These are phyloP conservation scores for Auanema freiburgensis DNA, from an alignment of 2,888 invertebrate species.

Conservation along the genomic window DNA sequence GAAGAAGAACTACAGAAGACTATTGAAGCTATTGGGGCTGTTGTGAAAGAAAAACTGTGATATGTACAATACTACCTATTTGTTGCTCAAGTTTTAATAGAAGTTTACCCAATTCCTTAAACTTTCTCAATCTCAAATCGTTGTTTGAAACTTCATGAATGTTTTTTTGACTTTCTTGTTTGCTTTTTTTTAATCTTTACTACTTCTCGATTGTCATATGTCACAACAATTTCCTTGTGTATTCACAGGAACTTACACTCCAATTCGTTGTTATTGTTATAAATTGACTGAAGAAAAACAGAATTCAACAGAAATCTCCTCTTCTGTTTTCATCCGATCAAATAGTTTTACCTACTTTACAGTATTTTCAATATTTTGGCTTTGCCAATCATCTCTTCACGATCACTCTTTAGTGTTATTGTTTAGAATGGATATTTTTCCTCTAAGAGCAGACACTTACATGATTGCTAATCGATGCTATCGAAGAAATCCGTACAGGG, in stretches of 20 bases:
- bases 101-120: too few species aligned
- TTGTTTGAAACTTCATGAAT: too few species aligned
- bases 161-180: background rate
- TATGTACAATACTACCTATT: slow-evolving; percentile 1
- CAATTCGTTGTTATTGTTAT: too few species aligned
- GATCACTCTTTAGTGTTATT: background rate
- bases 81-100: background rate
- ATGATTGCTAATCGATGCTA: slow-evolving; percentile 20
- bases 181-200: background rate
- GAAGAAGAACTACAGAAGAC: slow-evolving; percentile 41
- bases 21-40: slow-evolving; percentile 25
- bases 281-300: too few species aligned
- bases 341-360: background rate
- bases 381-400: background rate
- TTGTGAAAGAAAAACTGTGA: slow-evolving; percentile 12
- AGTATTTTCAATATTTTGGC: background rate
- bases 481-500: slow-evolving; percentile 22
- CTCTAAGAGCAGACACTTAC: slow-evolving; percentile 24
- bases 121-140: slow-evolving; percentile 2
- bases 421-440: slow-evolving; percentile 7
- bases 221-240: too few species aligned
- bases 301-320: background rate
- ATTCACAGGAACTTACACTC: too few species aligned
- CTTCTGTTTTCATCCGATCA: background rate
- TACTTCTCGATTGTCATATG: too few species aligned